Base-by-base conservation (phyloP, 23 tunicate species). In the Ciona savignyi region DNA sequence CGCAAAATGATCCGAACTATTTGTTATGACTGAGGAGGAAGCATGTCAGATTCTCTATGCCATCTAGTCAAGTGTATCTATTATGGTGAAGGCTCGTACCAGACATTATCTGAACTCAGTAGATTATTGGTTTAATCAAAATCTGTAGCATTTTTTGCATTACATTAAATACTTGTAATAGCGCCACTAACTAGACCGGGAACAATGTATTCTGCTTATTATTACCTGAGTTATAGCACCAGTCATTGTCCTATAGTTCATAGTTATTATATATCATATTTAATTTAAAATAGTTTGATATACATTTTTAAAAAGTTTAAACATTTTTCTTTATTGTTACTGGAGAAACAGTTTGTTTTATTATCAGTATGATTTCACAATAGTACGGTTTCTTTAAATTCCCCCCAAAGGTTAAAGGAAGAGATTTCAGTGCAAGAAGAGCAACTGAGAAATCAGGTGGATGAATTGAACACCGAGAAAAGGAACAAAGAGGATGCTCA, bases 391-490 rank as follows among this genome's bases (percentile, higher is more conserved):
- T 61, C 3, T 23, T 3, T 61, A 61, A 49, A 15, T 49, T 49
- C 15, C 15, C 20, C 20, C 20, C 61, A 49, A 20, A 88, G 96
- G 73, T 73, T 88, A 66, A 88, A 88, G 67, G 77, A 82, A 34
- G 96, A 88, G 51, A 77, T 82, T 1, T 63, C 65, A 23, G 79
- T 67, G 29, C 86, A 77, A 60, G 84, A 88, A 66, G 28, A 42
- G 23, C 34, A 56, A 67, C 66, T 88, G 30, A 71, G 75, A 66
- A 75, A 51, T 31, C 72, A 71, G 35, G 72, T 77, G 25, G 75
- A 77, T 24, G 73, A 51, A 25, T 19, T 88, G 1, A 22, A 25
- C 42, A 82, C 73, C 29, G 83, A 78, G 65, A 62, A 60, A n/a
- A 73, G 72, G 23, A 66, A 81, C 20, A 72, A 73, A 25, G 34